Evolutionary conservation across 2,888 invertebrate species (phyloP).

Genomic region (Dicycla oo): DNA sequence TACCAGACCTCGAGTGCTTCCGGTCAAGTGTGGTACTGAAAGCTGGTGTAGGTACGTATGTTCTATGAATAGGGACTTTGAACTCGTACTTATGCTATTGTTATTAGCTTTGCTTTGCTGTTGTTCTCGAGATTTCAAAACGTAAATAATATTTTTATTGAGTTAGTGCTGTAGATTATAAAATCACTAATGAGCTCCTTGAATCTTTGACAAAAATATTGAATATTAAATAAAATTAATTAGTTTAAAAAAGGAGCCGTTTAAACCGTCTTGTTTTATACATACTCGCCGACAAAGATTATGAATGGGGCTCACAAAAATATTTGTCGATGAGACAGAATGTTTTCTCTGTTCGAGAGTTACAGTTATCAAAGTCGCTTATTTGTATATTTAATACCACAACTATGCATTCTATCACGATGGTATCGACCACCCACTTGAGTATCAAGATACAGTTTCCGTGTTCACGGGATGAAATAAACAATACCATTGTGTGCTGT

Average conservation of each 20-base stretch:
- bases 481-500: conserved; percentile 87
- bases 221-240: neutral
- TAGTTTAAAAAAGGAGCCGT: neutral
- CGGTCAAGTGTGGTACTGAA: conserved; percentile 72
- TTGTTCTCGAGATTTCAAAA: neutral
- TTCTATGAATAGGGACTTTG: conserved; percentile 52
- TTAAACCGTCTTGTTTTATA: neutral
- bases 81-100: neutral
- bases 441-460: conserved; percentile 80
- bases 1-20: conserved; percentile 80
- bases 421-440: conserved; percentile 84
- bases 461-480: conserved; percentile 83
- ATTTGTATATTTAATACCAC: conserved; percentile 48
- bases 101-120: neutral
- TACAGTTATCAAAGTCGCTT: conserved; percentile 24
- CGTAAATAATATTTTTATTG: neutral
- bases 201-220: neutral
- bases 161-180: neutral
- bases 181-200: neutral
- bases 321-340: neutral
- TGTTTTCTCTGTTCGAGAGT: neutral
- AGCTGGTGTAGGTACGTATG: conserved; percentile 40
- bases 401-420: conserved; percentile 52
- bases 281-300: conserved; percentile 10
- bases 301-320: neutral